Evolutionary conservation across 1,140 invertebrate species (phyloP).

Genomic region (Sinella curviseta): DNA sequence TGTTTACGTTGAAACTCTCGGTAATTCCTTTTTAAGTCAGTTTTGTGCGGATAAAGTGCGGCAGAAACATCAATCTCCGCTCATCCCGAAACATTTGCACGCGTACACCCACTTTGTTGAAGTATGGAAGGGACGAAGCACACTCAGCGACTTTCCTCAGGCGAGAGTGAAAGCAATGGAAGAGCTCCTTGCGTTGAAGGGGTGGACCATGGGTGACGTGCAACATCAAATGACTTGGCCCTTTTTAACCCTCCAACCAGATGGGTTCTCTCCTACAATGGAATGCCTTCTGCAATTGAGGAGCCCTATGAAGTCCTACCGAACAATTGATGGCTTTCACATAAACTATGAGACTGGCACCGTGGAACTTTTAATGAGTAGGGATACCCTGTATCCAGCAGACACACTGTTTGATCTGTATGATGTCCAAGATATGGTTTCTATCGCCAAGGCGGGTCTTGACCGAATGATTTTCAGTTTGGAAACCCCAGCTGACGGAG

Average conservation of each 20-base stretch:
- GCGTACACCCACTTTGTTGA: slow-evolving; percentile 41
- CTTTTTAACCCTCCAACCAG: not conserved
- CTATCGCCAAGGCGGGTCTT: not conserved
- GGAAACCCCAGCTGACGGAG: not conserved
- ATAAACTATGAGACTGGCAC: slow-evolving; percentile 28
- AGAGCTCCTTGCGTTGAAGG: slow-evolving; percentile 16
- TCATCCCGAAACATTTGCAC: slow-evolving; percentile 29
- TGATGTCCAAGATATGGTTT: slow-evolving; percentile 38
- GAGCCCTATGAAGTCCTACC: slow-evolving; percentile 3
- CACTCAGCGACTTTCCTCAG: not conserved
- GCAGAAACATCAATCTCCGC: slow-evolving; percentile 24
- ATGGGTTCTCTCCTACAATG: slow-evolving; percentile 10
- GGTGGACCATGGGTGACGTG: slow-evolving; percentile 20
- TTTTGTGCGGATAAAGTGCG: slow-evolving; percentile 38
- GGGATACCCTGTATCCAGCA: not conserved
- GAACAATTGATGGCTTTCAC: slow-evolving; percentile 36
- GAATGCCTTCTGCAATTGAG: slow-evolving; percentile 19
- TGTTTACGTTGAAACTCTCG: slow-evolving; percentile 39
- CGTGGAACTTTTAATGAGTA: slow-evolving; percentile 27
- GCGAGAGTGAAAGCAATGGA: slow-evolving; percentile 30
- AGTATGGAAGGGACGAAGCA: slow-evolving; percentile 36
- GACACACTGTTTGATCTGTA: slow-evolving; percentile 20
- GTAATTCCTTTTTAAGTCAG: slow-evolving; percentile 34
- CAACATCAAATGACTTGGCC: slow-evolving; percentile 19
- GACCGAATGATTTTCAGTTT: slow-evolving; percentile 28